Base-by-base conservation (phyloP, 2,113 vertebrate species). In the Eulacestoma nigropectus region DNA sequence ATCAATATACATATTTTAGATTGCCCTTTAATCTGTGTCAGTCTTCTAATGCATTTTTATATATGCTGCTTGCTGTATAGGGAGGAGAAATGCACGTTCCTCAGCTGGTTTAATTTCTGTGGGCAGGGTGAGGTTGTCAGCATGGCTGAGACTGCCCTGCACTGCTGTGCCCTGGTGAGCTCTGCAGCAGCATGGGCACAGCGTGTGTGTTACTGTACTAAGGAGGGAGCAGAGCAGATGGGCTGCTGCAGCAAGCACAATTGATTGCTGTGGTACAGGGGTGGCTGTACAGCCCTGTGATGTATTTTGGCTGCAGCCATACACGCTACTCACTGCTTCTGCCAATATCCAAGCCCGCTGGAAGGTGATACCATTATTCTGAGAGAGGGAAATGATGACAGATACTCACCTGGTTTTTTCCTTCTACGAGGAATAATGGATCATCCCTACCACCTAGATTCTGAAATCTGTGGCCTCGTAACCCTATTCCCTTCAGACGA, bases 211-310 rank as follows among this genome's bases (percentile, higher is more conserved):
- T 7, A 1, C 56, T 7, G 33, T 72, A 12, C 59, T 53, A 55
- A 3, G 0, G 87, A 7, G 64, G 23, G 50, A 78, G 83, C 46
- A 13, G 37, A 78, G 90, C 91, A 87, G 93, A 88, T 59, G 93
- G 90, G 21, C 70, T 86, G 78, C 84, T 82, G 95, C 97, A 68
- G 86, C 88, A 20, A 27, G 91, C 73, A 80, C 81, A 25, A 88
- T 77, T 73, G 60, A 93, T 94, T 75, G 79, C 29, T 17, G 19
- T 53, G 63, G 3, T 6, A 9, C 10, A 44, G 53, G 70, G 76
- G 39, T 47, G 20, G 84, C 90, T 22, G 13, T 39, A 4, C 9
- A 65, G 94, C 87, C 52, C 60, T 6, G 1, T 3, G 49, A 29
- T 73, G 42, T 44, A 14, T 86, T 96, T 92, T 73, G 78, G 69